Evolutionary conservation across 2,888 invertebrate species (phyloP), one percentile per base, ranked within the genome.

Genomic region (Drosophila neonasuta): DNA sequence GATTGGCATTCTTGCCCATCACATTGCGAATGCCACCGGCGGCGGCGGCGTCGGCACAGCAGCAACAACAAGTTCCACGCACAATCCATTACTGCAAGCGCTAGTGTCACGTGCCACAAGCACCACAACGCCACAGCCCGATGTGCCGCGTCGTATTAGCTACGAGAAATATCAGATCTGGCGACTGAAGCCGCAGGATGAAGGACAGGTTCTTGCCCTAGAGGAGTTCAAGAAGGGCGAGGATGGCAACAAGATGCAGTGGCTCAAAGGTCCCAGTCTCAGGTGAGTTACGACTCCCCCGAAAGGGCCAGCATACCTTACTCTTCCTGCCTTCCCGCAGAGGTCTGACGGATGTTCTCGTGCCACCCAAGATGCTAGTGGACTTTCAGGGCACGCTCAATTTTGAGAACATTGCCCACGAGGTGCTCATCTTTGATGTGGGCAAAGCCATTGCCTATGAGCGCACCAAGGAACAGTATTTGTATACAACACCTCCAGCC

Each of bases 391-490:
- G 87, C 32, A 90, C 94, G 2, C 90, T 96, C 4, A 92, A 92
- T 62, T 92, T 93, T 11, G 92, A 92, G 67, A 92, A 92, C 44
- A 93, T 95, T 34, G 92, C 93, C 51, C 95, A 92, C 73, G 93
- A 93, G 71, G 92, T 95, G 0, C 91, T 95, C 32, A 94, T 95
- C 80, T 93, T 94, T 86, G 95, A 96, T 89, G 92, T 96, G 30
- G 95, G 95, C 92, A 94, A 94, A 92, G 93, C 93, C 0, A 95
- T 95, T 63, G 91, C 92, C 8, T 93, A 93, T 79, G 95, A 95
- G 86, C 94, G 94, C 82, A 94, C 94, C 3, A 92, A 93, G 79
- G 92, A 87, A 24, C 77, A 80, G 2, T 88, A 94, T 77, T 92
- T 80, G 6, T 72, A 79, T 11, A 80, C 88, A 3, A 83, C 80